These are phyloP conservation scores for Hemiscyllium ocellatum DNA, from an alignment of 2,113 vertebrate species.

Conservation along the genomic window DNA sequence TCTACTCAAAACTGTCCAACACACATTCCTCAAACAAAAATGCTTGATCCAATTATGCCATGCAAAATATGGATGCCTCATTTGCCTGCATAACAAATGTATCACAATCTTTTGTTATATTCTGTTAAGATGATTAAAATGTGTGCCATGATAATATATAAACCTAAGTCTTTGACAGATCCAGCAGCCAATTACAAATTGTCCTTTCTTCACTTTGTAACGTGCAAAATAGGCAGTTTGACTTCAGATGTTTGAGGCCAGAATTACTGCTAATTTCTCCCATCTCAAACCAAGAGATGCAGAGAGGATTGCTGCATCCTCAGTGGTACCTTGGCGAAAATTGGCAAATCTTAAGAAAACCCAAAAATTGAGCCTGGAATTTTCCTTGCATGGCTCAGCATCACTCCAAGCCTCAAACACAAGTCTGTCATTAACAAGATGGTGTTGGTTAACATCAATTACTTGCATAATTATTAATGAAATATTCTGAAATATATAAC, in stretches of 20 bases:
- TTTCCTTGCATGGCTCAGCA: neutral
- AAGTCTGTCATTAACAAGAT: neutral
- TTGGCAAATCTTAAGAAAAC: neutral
- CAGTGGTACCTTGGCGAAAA: neutral
- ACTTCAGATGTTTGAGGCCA: neutral
- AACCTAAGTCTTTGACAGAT: neutral
- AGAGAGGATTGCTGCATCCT: neutral
- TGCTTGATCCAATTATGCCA: neutral
- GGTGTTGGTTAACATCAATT: neutral
- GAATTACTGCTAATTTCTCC: neutral
- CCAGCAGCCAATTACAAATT: neutral
- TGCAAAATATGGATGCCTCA: neutral
- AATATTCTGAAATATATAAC: neutral
- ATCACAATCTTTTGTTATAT: neutral
- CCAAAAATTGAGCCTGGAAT: neutral
- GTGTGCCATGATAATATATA: neutral
- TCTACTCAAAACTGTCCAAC: neutral
- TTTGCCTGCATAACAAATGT: neutral
- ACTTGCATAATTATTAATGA: neutral
- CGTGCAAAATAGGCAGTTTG: neutral
- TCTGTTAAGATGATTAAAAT: neutral
- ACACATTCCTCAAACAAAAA: neutral
- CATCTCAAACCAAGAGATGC: neutral
- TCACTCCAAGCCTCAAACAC: neutral
- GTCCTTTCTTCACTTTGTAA: neutral